These are phyloP conservation scores for Vidua chalybeata DNA, from an alignment of 2,113 vertebrate species.

Conservation along the genomic window DNA sequence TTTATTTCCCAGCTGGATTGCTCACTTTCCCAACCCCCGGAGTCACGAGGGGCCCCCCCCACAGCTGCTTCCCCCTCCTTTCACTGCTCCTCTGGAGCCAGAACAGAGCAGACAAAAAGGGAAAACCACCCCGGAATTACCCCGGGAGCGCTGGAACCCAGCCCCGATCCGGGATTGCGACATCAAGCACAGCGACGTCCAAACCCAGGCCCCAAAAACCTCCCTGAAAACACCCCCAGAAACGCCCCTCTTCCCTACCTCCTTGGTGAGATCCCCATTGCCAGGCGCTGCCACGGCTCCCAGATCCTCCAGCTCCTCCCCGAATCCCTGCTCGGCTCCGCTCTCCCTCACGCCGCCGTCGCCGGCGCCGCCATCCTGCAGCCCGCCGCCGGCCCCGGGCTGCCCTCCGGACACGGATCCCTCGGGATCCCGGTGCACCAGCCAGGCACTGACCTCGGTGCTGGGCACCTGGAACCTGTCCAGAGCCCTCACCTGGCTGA, in stretches of 20 bases:
- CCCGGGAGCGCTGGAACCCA: rapidly evolving
- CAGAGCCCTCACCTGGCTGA: slow-evolving; percentile 94
- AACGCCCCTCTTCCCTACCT: slow-evolving; percentile 77
- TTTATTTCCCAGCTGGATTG: background rate
- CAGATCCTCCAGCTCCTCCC: slow-evolving; percentile 84
- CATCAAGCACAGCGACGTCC: rapidly evolving
- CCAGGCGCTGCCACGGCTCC: slow-evolving; percentile 90
- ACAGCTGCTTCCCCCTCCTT: background rate
- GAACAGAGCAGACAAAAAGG: background rate
- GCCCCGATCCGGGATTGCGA: rapidly evolving
- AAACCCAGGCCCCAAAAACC: rapidly evolving
- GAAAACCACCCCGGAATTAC: rapidly evolving
- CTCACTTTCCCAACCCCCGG: background rate
- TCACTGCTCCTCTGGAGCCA: background rate
- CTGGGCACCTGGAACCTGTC: slow-evolving; percentile 91
- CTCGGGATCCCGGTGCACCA: slow-evolving; percentile 94
- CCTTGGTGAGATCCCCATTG: slow-evolving; percentile 91
- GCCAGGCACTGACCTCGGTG: slow-evolving; percentile 91
- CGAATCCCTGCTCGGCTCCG: slow-evolving; percentile 84
- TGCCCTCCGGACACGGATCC: slow-evolving; percentile 85
- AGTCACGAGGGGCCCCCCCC: background rate
- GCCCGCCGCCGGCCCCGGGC: slow-evolving; percentile 81
- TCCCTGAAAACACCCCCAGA: rapidly evolving
- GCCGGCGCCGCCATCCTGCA: slow-evolving; percentile 82
- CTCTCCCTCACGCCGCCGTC: slow-evolving; percentile 87